phyloP scores from a whole-genome alignment of 1,140 invertebrate species.

The Megalonaias nervosa region DNA sequence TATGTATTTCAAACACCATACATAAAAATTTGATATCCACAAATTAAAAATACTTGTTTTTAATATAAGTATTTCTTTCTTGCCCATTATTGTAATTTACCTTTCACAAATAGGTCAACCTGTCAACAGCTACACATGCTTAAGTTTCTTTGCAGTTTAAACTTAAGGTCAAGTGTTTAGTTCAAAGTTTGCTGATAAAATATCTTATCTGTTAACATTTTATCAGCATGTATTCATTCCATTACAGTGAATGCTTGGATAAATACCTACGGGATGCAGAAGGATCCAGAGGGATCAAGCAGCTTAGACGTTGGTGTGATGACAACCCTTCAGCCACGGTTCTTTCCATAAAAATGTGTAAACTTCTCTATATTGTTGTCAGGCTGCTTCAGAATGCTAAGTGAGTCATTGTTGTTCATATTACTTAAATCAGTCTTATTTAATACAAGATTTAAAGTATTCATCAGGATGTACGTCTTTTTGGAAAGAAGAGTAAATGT shows the following conservation, averaged over 20 bases:
- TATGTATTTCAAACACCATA: too few relatives aligned
- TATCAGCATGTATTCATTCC: not conserved
- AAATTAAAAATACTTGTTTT: too few relatives aligned
- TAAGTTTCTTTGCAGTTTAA: not conserved
- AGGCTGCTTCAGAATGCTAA: constrained; percentile 60
- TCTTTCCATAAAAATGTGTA: constrained; percentile 42
- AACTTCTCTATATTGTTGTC: constrained; percentile 55
- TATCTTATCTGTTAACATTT: not conserved
- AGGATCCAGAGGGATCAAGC: constrained; percentile 54
- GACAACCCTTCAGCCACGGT: constrained; percentile 24
- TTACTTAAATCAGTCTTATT: too few relatives aligned
- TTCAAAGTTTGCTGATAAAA: not conserved
- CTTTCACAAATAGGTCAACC: not conserved
- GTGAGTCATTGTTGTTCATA: constrained; percentile 24
- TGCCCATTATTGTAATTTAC: not conserved
- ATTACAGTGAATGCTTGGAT: constrained; percentile 52
- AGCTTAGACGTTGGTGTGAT: constrained; percentile 40
- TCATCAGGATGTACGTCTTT: too few relatives aligned
- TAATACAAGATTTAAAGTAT: too few relatives aligned
- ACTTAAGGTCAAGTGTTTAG: not conserved
- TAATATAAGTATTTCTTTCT: too few relatives aligned
- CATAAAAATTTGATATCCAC: too few relatives aligned
- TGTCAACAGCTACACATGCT: not conserved
- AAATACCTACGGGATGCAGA: constrained; percentile 60
- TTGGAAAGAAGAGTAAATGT: too few relatives aligned